Conservation (phyloP, 2,113 vertebrate genomes). For the Oreocharis arfaki region DNA sequence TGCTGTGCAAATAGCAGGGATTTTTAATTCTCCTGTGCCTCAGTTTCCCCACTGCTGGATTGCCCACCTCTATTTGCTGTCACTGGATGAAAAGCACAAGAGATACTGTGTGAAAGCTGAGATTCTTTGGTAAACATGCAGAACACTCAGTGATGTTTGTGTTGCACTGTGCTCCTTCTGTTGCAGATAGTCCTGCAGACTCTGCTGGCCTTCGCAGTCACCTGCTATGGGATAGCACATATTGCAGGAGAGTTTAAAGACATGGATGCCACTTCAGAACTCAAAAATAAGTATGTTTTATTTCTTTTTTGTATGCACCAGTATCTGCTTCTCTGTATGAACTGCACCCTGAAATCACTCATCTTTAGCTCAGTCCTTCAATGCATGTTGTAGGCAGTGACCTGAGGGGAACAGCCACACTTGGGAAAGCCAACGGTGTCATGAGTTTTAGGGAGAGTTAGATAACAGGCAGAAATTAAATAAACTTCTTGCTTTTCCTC, state of each 20-base stretch:
- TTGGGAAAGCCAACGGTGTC: neutral
- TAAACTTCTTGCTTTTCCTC: neutral
- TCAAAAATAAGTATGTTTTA: slow-evolving; percentile 91
- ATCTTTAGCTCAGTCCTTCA: neutral
- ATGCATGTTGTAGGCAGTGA: neutral
- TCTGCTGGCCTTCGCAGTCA: slow-evolving; percentile 89
- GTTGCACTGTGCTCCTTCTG: slow-evolving; percentile 21
- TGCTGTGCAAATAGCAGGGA: fast-evolving
- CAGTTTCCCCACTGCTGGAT: neutral
- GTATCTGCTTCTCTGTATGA: neutral
- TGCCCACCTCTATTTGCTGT: neutral
- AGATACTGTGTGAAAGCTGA: neutral
- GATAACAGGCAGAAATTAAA: neutral
- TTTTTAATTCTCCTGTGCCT: neutral
- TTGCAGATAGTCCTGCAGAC: slow-evolving; percentile 96
- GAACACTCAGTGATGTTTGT: neutral
- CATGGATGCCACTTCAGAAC: slow-evolving; percentile 96
- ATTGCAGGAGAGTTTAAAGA: slow-evolving; percentile 94
- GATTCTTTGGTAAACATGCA: too few relatives aligned
- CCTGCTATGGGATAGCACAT: slow-evolving; percentile 96
- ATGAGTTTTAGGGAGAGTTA: neutral
- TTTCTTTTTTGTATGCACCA: neutral
- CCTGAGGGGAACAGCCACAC: neutral
- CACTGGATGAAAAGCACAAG: neutral
- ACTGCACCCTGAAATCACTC: neutral